Evolutionary conservation across 2,797 vertebrate species (phyloP), one percentile per base, ranked within the genome.

Genomic region (Sus cebifrons): DNA sequence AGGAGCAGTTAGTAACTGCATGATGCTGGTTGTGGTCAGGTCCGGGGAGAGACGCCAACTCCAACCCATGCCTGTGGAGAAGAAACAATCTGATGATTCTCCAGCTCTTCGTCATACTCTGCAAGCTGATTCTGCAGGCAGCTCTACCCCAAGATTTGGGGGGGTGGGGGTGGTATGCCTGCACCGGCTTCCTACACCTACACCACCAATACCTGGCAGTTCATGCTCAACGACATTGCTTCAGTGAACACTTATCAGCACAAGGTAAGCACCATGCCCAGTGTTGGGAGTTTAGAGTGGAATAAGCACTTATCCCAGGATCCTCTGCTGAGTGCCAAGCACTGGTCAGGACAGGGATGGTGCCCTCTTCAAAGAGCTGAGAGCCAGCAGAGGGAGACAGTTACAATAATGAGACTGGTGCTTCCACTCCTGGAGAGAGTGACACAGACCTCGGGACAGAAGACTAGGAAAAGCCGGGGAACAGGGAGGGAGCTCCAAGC

Each of bases 1-100:
- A 91, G 88, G 82, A 94, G 12, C n/a, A 16, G 64, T 93, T 79
- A 65, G 91, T 94, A 98, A 94, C 98, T 90, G 95, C 99, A 99
- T 99, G 96, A 44, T 99, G 97, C 92, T 98, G 84, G 67, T 8
- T 96, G 88, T 65, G 71, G 62, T 94, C 75, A 67, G 13, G 0
- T 23, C 78, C 56, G 29, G 32, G 56, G 86, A 89, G 18, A 95
- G 17, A n/a, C 52, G 93, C 62, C 79, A 32, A 91, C 90, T 64
- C 10, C 87, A 86, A 97, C 84, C 81, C 11, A 5, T 73, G 78
- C 93, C 95, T 98, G 88, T 29, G 85, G 86, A 97, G n/a, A 95
- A 97, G 87, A 96, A 90, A 58, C 9, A 82, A 92, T 78, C 68
- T n/a, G 52, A 73, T 25, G 16, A 88, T n/a, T 49, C 12, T 73